Evolutionary conservation across 2,888 invertebrate species (phyloP), one percentile per base, ranked within the genome.

Genomic region (Eurois occulta): DNA sequence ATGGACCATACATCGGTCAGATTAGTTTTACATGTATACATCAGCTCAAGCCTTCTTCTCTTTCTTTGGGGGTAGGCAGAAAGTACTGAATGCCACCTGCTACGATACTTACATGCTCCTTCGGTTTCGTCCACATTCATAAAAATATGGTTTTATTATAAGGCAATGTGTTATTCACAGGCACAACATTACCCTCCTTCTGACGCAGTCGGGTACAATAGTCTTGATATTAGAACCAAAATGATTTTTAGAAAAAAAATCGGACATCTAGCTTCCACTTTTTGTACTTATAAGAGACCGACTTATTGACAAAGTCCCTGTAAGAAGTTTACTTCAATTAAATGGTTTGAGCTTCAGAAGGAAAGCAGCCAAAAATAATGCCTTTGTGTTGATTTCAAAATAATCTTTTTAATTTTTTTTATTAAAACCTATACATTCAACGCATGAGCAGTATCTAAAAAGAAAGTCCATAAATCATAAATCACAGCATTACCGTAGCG

Each of bases 391-490:
- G 62, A 35, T 62, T 35, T 35, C 11, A 62, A 62, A 28, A 28
- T 55, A 55, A n/a, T 5, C 13, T 0, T 5, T 55, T 55, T 5
- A 52, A 55, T n/a, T 11, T 13, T 5, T 55, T 62, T 35, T 35
- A 35, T 35, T 60, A 7, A 21, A 62, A 21, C 10, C 18, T 60
- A 16, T 18, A 55, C 58, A 16, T 58, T 66, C 46, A 66, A 78
- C 35, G 55, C 64, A 58, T n/a, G 55, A 72, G n/a, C 55, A 71
- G 52, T n/a, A 55, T 32, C 74, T 77, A 80, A 78, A 87, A 89
- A 72, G 89, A 89, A 89, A 88, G 89, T 89, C 58, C 48, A 89
- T 89, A 85, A 80, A 89, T 89, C 48, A 89, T 89, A 85, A 80
- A 89, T 89, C 88, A 82, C 11, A 72, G 60, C 58, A 78, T 75